Evolutionary conservation across 2,888 invertebrate genomes (phyloP).

Genomic region (Watsonalla binaria): DNA sequence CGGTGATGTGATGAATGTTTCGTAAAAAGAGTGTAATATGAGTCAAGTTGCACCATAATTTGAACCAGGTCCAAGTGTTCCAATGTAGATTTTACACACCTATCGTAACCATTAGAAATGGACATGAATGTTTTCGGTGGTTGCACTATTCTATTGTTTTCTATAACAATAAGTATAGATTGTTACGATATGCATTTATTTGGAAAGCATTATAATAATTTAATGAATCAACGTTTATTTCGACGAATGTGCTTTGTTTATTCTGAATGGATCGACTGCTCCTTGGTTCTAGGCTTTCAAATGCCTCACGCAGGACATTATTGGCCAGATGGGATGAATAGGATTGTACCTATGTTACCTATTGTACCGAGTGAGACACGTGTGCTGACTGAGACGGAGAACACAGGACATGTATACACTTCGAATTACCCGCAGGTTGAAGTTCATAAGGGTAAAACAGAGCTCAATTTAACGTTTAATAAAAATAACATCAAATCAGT

Average conservation of each 20-base stretch:
- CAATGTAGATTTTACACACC: no score
- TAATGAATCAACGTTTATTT: not conserved
- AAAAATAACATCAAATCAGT: not conserved
- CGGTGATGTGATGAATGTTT: no score
- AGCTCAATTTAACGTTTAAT: not conserved
- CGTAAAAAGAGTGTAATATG: no score
- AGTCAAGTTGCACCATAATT: no score
- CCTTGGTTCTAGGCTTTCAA: not conserved
- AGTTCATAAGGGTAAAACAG: not conserved
- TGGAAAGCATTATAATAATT: not conserved
- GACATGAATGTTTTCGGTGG: not conserved
- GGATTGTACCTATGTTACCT: not conserved
- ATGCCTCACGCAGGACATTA: not conserved
- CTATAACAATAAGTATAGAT: not conserved
- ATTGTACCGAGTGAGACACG: not conserved
- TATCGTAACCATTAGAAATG: not conserved
- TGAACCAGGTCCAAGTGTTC: no score
- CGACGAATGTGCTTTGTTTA: not conserved
- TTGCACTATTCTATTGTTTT: not conserved
- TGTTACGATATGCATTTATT: not conserved
- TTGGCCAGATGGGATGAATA: not conserved
- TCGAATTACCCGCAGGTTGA: not conserved
- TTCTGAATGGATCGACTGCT: not conserved
- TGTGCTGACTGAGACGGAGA: not conserved
- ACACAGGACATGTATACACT: not conserved